Percentiles rank a stretch among this genome's conserved stretches.
Evolutionary conservation across 2,113 vertebrate genomes (phyloP).

Genomic region (Apteryx mantelli): DNA sequence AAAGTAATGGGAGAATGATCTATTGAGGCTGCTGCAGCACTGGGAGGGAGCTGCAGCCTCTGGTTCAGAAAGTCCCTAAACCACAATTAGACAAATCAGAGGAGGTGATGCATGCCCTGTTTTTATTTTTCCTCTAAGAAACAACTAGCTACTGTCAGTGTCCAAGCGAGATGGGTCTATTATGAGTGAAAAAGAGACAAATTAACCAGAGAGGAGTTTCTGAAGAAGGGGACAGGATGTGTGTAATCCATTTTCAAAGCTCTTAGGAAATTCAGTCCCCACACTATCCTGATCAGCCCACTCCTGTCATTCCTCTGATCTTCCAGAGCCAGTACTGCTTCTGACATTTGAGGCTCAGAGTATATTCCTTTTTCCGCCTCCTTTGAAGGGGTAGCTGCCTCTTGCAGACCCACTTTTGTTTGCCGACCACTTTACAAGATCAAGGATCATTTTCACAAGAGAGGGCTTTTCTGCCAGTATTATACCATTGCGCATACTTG

Average conservation of each 20-base stretch:
- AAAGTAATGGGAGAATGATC: background rate
- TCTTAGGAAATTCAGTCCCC: background rate
- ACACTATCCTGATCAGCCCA: background rate
- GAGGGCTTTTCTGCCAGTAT: background rate
- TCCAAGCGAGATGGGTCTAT: background rate
- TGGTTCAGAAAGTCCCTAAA: background rate
- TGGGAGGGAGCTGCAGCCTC: background rate
- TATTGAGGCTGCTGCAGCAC: background rate
- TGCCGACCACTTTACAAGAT: background rate
- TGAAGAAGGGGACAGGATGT: background rate
- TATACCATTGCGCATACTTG: background rate
- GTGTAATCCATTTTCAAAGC: background rate
- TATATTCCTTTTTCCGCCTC: background rate
- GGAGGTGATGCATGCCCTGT: background rate
- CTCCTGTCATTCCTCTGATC: background rate
- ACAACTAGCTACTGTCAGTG: background rate
- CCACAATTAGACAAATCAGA: background rate
- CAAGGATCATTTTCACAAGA: background rate
- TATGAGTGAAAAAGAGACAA: background rate
- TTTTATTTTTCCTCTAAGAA: background rate
- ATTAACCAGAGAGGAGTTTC: background rate
- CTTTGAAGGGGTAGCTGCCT: background rate
- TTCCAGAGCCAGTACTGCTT: background rate
- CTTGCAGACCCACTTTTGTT: background rate
- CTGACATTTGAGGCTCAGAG: background rate